phyloP scores from a whole-genome alignment of 2,888 invertebrate species.

The Urechis unicinctus region DNA sequence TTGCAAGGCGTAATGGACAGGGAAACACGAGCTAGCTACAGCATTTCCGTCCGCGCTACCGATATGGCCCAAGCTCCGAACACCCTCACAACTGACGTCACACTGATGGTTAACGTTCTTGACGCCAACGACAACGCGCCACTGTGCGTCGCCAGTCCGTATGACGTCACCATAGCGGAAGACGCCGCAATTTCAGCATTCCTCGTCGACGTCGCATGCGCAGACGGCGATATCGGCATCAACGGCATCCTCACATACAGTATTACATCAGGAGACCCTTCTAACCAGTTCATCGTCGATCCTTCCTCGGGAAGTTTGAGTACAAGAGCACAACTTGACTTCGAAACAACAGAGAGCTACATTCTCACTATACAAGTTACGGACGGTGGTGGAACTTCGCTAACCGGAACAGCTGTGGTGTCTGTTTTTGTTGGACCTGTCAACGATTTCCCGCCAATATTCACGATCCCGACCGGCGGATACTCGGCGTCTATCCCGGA shows the following conservation, averaged over 20 bases:
- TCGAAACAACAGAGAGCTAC: conserved; percentile 18
- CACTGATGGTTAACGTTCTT: conserved; percentile 2
- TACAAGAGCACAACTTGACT: conserved; percentile 19
- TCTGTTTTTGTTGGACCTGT: conserved; percentile 27
- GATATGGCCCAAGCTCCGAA: conserved; percentile 21
- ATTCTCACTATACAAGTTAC: conserved; percentile 18
- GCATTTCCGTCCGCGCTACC: conserved; percentile 11
- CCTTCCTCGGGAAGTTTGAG: conserved; percentile 17
- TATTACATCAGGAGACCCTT: conserved; percentile 27
- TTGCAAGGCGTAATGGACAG: conserved; percentile 1
- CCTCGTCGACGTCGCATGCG: conserved; percentile 23
- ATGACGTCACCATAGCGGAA: conserved; percentile 23
- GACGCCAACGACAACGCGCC: conserved; percentile 26
- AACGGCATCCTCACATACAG: conserved; percentile 25
- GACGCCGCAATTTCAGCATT: conserved; percentile 21
- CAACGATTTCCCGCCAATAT: conserved; percentile 31
- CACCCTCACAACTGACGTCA: conserved; percentile 8
- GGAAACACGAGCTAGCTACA: neutral
- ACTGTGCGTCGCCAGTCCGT: conserved; percentile 15
- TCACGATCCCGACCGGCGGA: no score
- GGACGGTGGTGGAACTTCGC: conserved; percentile 14
- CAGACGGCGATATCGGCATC: conserved; percentile 27
- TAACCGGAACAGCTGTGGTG: conserved; percentile 20
- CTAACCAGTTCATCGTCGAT: conserved; percentile 22
- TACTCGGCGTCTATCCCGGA: conserved; percentile 23